Evolutionary conservation across 2,888 invertebrate species (phyloP), one percentile per base, ranked within the genome.

Genomic region (Parelbella ahira): DNA sequence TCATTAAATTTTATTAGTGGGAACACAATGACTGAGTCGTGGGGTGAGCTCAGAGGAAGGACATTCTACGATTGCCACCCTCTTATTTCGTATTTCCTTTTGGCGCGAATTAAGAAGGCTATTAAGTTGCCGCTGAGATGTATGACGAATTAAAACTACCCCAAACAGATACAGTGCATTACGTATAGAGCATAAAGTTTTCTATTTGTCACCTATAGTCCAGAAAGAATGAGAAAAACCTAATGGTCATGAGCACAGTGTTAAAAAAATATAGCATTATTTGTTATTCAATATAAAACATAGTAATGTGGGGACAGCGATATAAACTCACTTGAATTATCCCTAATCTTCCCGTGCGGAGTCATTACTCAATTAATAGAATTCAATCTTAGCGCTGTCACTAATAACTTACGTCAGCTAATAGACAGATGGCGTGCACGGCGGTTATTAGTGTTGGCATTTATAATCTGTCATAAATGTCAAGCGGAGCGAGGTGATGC

Each of bases 1-100:
- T 81, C 83, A 86, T 86, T 84, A 84, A 83, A 83, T 86, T 86
- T 86, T 86, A 87, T 84, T 84, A 83, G 79, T 73, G 71, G 71
- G 71, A 73, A 75, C 66, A 83, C 82, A 86, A 86, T 78, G 57
- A 73, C 52, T 54, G 54, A 52, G 63, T 70, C 60, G 70, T 75
- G 67, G 71, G 63, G 66, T 62, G 64, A 70, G 66, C 65, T 58
- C 51, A 39, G 60, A 57, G 66, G 69, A 70, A 81, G 82, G 72
- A 76, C 77, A 77, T 82, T 77, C 79, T 41, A 21, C 72, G 70
- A 61, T 62, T 57, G 34, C 68, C 76, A 60, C 81, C 66, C 70
- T 61, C 63, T 77, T 71, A 80, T n/a, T 80, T 74, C 74, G 72
- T 67, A 78, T 81, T 84, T 84, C 83, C 82, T 84, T 74, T 81